Evolutionary conservation across 2,888 invertebrate species (phyloP).

Genomic region (Lamproptera curius): DNA sequence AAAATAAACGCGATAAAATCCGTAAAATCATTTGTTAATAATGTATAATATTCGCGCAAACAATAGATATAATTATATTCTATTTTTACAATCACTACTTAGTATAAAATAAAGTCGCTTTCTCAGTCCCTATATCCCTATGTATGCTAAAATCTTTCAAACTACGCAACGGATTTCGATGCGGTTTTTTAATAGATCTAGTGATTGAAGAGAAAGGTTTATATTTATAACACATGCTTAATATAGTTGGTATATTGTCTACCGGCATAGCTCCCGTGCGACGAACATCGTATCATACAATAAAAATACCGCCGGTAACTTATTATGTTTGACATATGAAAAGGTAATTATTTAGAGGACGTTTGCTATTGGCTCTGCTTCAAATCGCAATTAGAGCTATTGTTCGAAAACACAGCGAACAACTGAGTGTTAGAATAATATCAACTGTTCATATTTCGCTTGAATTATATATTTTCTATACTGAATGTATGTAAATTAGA

Average conservation of each 20-base stretch:
- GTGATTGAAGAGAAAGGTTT: too few relatives aligned
- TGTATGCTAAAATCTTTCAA: too few relatives aligned
- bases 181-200: too few relatives aligned
- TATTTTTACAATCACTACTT: not conserved
- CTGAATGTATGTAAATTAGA: not conserved
- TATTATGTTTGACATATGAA: not conserved
- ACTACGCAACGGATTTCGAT: too few relatives aligned
- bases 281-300: not conserved
- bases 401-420: slow-evolving; percentile 1
- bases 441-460: not conserved
- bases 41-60: too few relatives aligned
- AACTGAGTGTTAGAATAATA: not conserved
- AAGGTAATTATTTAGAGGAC: not conserved
- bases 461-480: not conserved
- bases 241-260: too few relatives aligned
- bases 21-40: too few relatives aligned
- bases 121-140: too few relatives aligned
- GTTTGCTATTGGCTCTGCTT: not conserved
- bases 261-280: too few relatives aligned
- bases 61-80: too few relatives aligned
- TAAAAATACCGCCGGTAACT: not conserved
- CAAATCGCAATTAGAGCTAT: not conserved
- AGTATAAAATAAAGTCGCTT: not conserved
- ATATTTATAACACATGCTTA: too few relatives aligned
- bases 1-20: too few relatives aligned